Evolutionary conservation across 2,113 vertebrate genomes (phyloP), one percentile per base, ranked within the genome.

Genomic region (Acinonyx jubatus): DNA sequence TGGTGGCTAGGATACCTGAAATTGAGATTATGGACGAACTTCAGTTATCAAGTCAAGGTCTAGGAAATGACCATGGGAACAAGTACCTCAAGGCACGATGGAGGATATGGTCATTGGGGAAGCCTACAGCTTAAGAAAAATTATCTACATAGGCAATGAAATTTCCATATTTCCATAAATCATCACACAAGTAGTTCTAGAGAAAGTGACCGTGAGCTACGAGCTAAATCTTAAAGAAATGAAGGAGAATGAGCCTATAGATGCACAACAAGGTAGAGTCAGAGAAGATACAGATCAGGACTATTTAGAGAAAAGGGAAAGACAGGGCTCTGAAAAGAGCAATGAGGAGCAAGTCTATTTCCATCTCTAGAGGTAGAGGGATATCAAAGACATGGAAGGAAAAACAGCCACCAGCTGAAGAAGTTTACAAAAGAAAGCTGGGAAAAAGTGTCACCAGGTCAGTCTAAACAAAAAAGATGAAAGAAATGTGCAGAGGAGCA

Each of bases 171-270:
- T 80, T 92, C 71, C 61, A 57, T 25, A 86, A 89, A 48, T 71
- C 41, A 96, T 33, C 57, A 92, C 3, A 29, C 45, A 74, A 85
- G 29, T 55, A 84, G 29, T 82, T 48, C 4, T 89, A 91, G 23
- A 86, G 76, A 71, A 55, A 80, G 27, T 81, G 61, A 88, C 3
- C 7, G 50, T 8, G 33, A 71, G 18, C 61, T 82, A 89, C 33
- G 16, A 94, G 65, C 52, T 79, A 79, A 87, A 88, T 41, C 52
- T 66, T 66, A 94, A 73, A 81, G 52, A 91, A 91, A 91, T 45
- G 23, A 95, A 25, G 69, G 13, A 18, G 31, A 81, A 61, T 88
- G 57, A 85, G 23, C 4, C 69, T 79, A 16, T 0, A 48, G 38
- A 80, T 48, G 29, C 13, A 52, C 52, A 76, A 63, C 12, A 41